phyloP scores from a whole-genome alignment of 2,113 vertebrate genomes.

The Phasianus colchicus region DNA sequence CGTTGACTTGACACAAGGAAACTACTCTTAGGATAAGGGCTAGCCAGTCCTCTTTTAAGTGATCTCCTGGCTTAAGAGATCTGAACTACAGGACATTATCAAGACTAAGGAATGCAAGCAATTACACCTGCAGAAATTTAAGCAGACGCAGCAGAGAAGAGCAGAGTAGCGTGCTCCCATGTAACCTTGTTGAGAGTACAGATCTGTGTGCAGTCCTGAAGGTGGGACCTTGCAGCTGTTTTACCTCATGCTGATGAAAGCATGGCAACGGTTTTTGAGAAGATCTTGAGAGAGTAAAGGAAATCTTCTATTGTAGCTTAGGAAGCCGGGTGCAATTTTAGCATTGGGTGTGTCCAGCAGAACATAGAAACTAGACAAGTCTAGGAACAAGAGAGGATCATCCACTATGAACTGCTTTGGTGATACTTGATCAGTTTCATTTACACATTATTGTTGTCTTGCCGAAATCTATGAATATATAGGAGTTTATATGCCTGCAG shows the following conservation, averaged over 20 bases:
- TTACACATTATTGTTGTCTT: neutral
- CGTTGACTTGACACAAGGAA: neutral
- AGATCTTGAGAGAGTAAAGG: neutral
- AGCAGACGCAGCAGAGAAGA: neutral
- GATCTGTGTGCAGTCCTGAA: neutral
- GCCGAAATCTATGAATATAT: neutral
- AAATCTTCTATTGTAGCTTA: neutral
- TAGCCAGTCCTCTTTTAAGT: neutral
- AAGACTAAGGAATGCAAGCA: neutral
- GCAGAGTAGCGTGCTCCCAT: neutral
- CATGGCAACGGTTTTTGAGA: accelerated
- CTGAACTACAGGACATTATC: neutral
- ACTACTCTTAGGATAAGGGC: accelerated
- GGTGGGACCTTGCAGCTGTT: neutral
- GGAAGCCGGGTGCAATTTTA: neutral
- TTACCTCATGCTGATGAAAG: neutral
- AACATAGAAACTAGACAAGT: neutral
- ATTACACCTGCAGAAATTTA: neutral
- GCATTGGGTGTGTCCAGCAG: neutral
- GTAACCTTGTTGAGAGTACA: neutral
- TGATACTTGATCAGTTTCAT: neutral
- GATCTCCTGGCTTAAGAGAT: neutral
- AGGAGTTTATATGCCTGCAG: neutral
- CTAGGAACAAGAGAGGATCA: neutral
- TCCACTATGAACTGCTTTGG: accelerated